phyloP scores from a whole-genome alignment of 1,140 invertebrate species.

The Trichomalopsis sarcophagae region DNA sequence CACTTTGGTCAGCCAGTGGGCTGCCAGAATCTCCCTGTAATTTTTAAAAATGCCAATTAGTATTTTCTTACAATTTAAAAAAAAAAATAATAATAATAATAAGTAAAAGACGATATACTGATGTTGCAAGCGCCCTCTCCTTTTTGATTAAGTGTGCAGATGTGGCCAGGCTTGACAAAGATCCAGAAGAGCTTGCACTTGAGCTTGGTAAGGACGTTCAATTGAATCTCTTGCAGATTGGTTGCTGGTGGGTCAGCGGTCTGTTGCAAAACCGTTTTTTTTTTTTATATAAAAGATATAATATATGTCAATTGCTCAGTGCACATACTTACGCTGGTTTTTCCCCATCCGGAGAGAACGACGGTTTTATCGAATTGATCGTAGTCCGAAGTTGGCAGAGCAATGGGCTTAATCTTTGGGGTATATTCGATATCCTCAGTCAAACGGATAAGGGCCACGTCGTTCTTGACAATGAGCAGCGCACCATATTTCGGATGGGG shows the following conservation, averaged over 20 bases:
- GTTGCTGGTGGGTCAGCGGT: neutral
- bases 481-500: constrained; percentile 74
- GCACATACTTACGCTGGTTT: constrained; percentile 58
- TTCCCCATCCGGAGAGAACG: constrained; percentile 75
- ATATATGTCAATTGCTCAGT: neutral
- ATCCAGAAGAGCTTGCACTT: constrained; percentile 46
- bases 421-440: constrained; percentile 75
- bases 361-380: constrained; percentile 43
- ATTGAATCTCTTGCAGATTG: constrained; percentile 59
- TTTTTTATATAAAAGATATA: neutral
- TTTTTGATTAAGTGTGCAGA: constrained; percentile 77
- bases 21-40: constrained; percentile 31
- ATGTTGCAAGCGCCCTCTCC: constrained; percentile 80
- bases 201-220: constrained; percentile 52
- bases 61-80: neutral
- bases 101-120: constrained; percentile 58
- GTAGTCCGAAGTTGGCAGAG: constrained; percentile 52
- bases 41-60: neutral
- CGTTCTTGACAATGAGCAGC: constrained; percentile 67
- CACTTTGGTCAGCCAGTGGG: neutral
- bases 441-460: constrained; percentile 58
- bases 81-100: neutral
- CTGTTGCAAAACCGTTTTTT: neutral
- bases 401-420: constrained; percentile 67
- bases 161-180: constrained; percentile 69